Base-by-base conservation (phyloP, 2,888 invertebrate species). In the Argyra leucocephala region DNA sequence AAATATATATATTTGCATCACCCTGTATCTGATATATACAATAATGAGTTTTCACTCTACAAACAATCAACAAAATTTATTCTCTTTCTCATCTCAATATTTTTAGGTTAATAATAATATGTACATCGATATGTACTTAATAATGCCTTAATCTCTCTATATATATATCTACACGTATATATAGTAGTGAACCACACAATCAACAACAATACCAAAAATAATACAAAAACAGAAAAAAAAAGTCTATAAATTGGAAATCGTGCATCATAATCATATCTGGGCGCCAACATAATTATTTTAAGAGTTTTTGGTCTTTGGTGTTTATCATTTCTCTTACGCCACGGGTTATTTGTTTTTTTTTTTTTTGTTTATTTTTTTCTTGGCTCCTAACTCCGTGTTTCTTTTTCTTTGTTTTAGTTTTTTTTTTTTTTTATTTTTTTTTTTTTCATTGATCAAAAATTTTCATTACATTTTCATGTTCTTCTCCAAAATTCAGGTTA, bases 221-320 rank as follows among this genome's bases (percentile, higher is more conserved):
- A 26, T 3, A 48, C 3, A 48, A 3, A 18, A 48, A 48, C 9
- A 48, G 18, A 48, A 48, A 18, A 18, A 48, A 48, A 48, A 48
- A 48, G 18, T 12, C 31, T 48, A 18, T 59, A 59, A 59, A 59
- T 59, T 23, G 59, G 18, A 23, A 59, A 59, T 59, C 59, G 59
- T 59, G 59, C 23, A 59, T 59, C 59, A 59, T 59, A 59, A 59
- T 59, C 59, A 59, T 59, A 59, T 23, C 59, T 59, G 59, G 59
- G 59, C 59, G 59, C 59, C 59, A 59, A 59, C 59, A 59, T 59
- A 59, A 59, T 59, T 59, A 59, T 59, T 59, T 59, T 59, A 59
- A 23, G 48, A 48, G 48, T 48, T 48, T 3, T 48, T 48, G 9
- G 9, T 48, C 15, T 48, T 59, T 59, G 59, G 59, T 59, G 59